Base-by-base conservation (phyloP, 2,113 vertebrate genomes). In the Sterrhoptilus dennistouni region DNA sequence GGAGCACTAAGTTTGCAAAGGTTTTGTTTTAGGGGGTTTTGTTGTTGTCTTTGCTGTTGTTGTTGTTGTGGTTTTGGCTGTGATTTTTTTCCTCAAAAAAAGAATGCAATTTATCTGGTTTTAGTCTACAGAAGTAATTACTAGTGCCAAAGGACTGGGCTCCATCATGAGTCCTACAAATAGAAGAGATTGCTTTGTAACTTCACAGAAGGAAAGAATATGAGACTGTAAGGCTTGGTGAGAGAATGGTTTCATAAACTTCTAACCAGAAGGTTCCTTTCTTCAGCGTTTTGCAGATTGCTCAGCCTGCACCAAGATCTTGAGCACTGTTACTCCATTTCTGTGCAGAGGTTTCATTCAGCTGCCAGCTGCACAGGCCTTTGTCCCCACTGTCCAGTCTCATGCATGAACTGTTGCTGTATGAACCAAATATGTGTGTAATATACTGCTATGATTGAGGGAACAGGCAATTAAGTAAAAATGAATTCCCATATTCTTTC, bases 61-160 rank as follows among this genome's bases (percentile, higher is more conserved):
- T 45, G 24, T 50, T 16, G 21, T 66, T 45, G 9, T 54, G 45
- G 9, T 21, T 87, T 83, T n/a, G 11, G 2, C 20, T 68, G 31
- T 12, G 29, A 16, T 8, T 66, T 83, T 72, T 36, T 20, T 0
- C 8, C 56, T 28, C 7, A 52, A 68, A 65, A 47, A 77, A 52
- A 65, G 2, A 53, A 36, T 24, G 8, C 3, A 19, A 13, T 52
- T 60, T 2, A 45, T 56, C 14, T 0, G 0, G 10, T 83, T 85
- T 88, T 50, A 42, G 12, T 63, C 16, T 61, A 47, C 7, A n/a
- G 38, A 70, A 59, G 15, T 60, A 65, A 54, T 61, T 77, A 35
- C 3, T 53, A 45, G 12, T 83, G 16, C 20, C 12, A 61, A 83
- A 83, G 33, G 40, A 76, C 8, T 21, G 22, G 66, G 16, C 40